Base-by-base conservation (phyloP, 2,888 invertebrate species). In the Agrochola litura region DNA sequence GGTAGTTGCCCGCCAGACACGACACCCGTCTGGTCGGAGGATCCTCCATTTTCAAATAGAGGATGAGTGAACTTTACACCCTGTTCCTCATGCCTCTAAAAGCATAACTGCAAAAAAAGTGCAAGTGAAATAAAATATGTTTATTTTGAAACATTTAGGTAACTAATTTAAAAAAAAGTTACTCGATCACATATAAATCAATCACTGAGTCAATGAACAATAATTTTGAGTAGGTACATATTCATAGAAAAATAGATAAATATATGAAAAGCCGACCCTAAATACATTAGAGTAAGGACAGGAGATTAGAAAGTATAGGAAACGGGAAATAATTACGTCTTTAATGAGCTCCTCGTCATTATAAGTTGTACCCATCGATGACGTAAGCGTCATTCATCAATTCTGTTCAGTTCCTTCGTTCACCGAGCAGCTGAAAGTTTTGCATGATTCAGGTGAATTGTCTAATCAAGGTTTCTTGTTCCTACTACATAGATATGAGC, bases 381-480 rank as follows among this genome's bases (percentile, higher is more conserved):
- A 25, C 1, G 22, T 65, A 16, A 60, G 25, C 30, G 65, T 66
- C 16, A 58, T 67, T 72, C 14, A 49, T 54, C 49, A 14, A 46
- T 46, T 46, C 16, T 19, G n/a, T 46, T 61, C 64, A 52, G 61
- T 77, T 71, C 25, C 14, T 56, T 70, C 22, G 46, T 46, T 14
- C 6, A 25, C 43, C 25, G n/a, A 16, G 52, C 19, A 69, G 43
- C 43, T 25, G 16, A 65, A 64, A 77, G 56, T 72, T 72, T 64
- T 54, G 52, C 56, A 30, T 66, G 49, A 72, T 69, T 77, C 69
- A 61, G 43, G 56, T 52, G 60, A 66, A 66, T 54, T 52, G 22
- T 56, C 58, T 82, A 73, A 77, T 77, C 65, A 73, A 76, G 58
- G n/a, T 80, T 66, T 61, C 65, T 66, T 79, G 73, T 79, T 73